These are phyloP conservation scores for Gasterosteus nipponicus DNA, from an alignment of 2,113 vertebrate genomes.

Conservation along the genomic window DNA sequence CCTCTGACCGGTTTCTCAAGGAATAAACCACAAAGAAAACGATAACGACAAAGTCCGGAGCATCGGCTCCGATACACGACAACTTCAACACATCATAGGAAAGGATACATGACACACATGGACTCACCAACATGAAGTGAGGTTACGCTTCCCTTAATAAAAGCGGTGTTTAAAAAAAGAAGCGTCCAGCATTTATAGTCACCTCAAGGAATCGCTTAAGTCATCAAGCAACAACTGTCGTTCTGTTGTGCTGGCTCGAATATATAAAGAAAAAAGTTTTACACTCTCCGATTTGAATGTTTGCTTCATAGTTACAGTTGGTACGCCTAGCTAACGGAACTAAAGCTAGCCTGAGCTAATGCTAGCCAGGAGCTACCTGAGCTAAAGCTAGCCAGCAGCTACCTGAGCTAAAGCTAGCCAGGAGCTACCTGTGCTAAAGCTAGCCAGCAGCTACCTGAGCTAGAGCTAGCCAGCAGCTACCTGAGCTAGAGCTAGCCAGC, in stretches of 20 bases:
- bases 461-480: background rate
- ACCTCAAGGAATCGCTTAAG: background rate
- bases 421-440: too few species aligned
- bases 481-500: background rate
- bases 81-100: constrained; percentile 4
- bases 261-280: background rate
- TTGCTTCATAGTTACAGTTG: background rate
- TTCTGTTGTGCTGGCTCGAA: constrained; percentile 7
- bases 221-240: constrained; percentile 3
- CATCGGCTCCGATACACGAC: constrained; percentile 14
- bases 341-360: too few species aligned
- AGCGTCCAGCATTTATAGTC: constrained; percentile 1
- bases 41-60: background rate
- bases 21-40: background rate
- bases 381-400: background rate
- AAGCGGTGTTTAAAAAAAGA: constrained; percentile 17
- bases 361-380: background rate
- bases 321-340: too few species aligned
- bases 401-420: too few species aligned
- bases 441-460: background rate
- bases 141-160: constrained; percentile 35
- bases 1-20: background rate
- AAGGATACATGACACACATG: constrained; percentile 16
- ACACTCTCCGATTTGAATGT: background rate
- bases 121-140: background rate